phyloP scores from a whole-genome alignment of 2,888 invertebrate genomes.

The Cryptus armator region DNA sequence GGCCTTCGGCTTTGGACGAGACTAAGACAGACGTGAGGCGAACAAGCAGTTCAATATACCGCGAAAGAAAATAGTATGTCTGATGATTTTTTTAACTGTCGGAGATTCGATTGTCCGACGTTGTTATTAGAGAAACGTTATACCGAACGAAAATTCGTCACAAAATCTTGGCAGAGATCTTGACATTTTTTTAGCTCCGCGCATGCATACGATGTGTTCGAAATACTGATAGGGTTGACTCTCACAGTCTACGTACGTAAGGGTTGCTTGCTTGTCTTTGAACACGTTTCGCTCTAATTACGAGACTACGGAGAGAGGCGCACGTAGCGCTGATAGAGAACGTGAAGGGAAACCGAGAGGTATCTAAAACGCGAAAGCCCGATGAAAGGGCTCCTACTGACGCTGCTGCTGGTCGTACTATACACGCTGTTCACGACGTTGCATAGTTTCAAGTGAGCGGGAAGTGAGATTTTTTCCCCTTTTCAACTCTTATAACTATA shows the following conservation, averaged over 20 bases:
- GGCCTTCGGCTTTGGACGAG: not conserved
- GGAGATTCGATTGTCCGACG: not conserved
- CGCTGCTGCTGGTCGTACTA: conserved; percentile 12
- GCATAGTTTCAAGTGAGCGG: conserved; percentile 68
- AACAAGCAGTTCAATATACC: conserved; percentile 27
- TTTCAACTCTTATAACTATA: conserved; percentile 19
- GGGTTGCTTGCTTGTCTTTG: conserved; percentile 69
- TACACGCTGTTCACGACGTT: conserved; percentile 71
- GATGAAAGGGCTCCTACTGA: conserved; percentile 30
- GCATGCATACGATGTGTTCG: not conserved
- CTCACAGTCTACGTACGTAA: conserved; percentile 1
- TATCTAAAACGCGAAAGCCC: conserved; percentile 21
- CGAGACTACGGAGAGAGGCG: conserved; percentile 64
- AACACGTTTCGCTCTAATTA: conserved; percentile 80
- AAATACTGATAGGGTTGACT: not conserved
- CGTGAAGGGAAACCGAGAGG: conserved; percentile 17
- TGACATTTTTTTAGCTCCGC: not conserved
- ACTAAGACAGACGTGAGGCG: conserved; percentile 6
- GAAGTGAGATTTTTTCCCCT: conserved; percentile 55
- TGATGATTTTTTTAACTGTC: not conserved
- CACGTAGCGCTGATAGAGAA: conserved; percentile 33
- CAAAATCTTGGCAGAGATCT: not conserved
- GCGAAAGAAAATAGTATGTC: conserved; percentile 1
- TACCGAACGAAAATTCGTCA: conserved; percentile 3
- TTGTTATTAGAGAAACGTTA: not conserved